Conservation (phyloP, 2,113 vertebrate species). For the Xiphophorus maculatus region DNA sequence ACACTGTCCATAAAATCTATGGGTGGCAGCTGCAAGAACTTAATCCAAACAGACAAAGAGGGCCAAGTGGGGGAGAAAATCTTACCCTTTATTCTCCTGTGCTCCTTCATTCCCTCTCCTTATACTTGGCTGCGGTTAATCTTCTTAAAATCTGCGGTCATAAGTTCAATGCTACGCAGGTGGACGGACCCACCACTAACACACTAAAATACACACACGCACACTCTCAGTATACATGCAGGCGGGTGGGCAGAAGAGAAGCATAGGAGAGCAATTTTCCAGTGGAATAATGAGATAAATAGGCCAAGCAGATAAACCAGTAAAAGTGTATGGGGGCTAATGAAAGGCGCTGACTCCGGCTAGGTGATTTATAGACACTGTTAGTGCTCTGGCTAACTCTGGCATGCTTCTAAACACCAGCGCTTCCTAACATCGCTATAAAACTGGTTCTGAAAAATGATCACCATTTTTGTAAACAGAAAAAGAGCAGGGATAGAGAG, state of each 20-base stretch:
- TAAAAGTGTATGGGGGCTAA: constrained; percentile 72
- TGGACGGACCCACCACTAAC: constrained; percentile 73
- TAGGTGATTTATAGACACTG: constrained; percentile 77
- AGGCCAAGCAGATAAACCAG: constrained; percentile 74
- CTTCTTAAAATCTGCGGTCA: constrained; percentile 79
- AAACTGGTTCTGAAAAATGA: constrained; percentile 72
- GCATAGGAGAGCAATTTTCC: constrained; percentile 70
- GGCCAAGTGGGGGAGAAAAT: constrained; percentile 74
- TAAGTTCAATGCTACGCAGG: constrained; percentile 79
- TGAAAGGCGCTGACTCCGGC: constrained; percentile 74
- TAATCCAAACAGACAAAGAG: constrained; percentile 80
- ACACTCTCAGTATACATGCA: constrained; percentile 39
- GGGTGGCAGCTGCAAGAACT: constrained; percentile 80
- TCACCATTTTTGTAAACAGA: constrained; percentile 63
- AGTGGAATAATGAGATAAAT: constrained; percentile 78
- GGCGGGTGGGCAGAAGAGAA: constrained; percentile 71
- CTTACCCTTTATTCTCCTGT: constrained; percentile 73
- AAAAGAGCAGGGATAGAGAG: constrained; percentile 29
- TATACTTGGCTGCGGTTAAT: constrained; percentile 78
- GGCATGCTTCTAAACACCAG: constrained; percentile 64
- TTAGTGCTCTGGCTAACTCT: constrained; percentile 64
- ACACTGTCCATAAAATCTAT: constrained; percentile 76
- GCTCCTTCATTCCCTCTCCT: constrained; percentile 72
- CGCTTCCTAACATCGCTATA: constrained; percentile 62
- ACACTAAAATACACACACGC: constrained; percentile 47